Percentiles rank a stretch among this genome's conserved stretches.
These are phyloP conservation scores for Oceanites oceanicus DNA, from an alignment of 2,113 vertebrate species.

Conservation along the genomic window DNA sequence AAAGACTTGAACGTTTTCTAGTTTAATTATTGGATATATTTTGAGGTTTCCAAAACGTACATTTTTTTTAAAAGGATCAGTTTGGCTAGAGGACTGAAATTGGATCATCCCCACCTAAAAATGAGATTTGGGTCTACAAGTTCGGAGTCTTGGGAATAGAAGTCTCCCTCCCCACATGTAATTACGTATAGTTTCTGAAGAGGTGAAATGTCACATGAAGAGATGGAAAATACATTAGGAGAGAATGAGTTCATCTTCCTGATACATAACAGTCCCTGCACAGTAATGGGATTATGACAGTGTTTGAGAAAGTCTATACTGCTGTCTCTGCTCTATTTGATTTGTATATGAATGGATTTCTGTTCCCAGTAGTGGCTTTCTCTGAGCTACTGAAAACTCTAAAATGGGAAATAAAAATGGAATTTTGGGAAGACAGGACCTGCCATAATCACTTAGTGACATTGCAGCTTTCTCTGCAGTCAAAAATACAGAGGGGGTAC, in stretches of 20 bases:
- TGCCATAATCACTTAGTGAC: neutral
- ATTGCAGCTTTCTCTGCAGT: neutral
- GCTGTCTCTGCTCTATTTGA: neutral
- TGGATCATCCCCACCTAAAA: conserved; percentile 4
- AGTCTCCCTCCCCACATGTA: neutral
- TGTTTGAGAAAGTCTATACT: neutral
- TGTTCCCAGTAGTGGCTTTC: neutral
- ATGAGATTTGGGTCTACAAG: neutral
- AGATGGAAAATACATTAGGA: conserved; percentile 55
- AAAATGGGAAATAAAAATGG: neutral
- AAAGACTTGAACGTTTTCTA: neutral
- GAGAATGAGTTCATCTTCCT: conserved; percentile 39
- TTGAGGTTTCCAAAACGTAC: neutral
- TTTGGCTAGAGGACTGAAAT: neutral
- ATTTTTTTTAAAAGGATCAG: neutral
- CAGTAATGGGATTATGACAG: conserved; percentile 46
- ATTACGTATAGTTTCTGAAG: neutral
- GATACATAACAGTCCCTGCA: conserved; percentile 17
- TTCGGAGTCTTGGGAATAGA: neutral
- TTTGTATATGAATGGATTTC: neutral
- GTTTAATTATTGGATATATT: neutral
- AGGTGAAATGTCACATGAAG: conserved; percentile 41
- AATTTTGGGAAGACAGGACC: neutral
- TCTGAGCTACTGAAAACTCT: neutral
- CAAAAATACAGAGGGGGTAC: neutral